Evolutionary conservation across 2,888 invertebrate species (phyloP), one percentile per base, ranked within the genome.

Genomic region (Chydorus sphaericus): DNA sequence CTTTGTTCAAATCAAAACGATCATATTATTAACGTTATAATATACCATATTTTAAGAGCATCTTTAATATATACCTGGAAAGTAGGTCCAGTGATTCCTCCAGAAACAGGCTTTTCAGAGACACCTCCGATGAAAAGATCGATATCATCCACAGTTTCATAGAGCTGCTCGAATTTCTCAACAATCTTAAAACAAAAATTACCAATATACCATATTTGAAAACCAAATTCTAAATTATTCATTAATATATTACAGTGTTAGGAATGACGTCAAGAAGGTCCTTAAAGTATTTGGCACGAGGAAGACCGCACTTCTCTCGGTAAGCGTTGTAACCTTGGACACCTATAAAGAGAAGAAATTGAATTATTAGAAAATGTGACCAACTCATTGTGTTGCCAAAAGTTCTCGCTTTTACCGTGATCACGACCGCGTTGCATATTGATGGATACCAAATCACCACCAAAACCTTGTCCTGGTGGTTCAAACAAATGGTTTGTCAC

Each of bases 391-490:
- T n/a, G n/a, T n/a, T n/a, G n/a, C n/a, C n/a, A n/a, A n/a, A n/a
- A n/a, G n/a, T n/a, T n/a, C n/a, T n/a, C n/a, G 23, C 11, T 23
- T 1, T 4, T 44, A 39, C 58, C 62, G 68, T 88, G 87, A 70
- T 88, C 87, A 38, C 88, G 75, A 3, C 85, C 85, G 56, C 87
- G 76, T 65, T 87, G 86, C n/a, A 86, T 76, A 64, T 87, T 87
- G 54, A 86, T 72, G 16, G 85, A 84, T 48, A 87, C 67, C 4
- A 79, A 73, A 67, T 88, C 87, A 58, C 81, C 70, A 10, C 85
- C 82, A 14, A 64, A 66, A 4, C 58, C 55, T 16, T 59, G 60
- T 14, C 62, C 58, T 3, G 58, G 54, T 26, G 60, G 60, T 54
- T 64, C 61, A 58, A 66, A 66, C 38, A 66, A 60, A 54, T 61